A percentile compares a stretch with the other conserved stretches of the same genome.
Evolutionary conservation across 2,797 vertebrate genomes (phyloP).

Genomic region (Sebastes oblongus): DNA sequence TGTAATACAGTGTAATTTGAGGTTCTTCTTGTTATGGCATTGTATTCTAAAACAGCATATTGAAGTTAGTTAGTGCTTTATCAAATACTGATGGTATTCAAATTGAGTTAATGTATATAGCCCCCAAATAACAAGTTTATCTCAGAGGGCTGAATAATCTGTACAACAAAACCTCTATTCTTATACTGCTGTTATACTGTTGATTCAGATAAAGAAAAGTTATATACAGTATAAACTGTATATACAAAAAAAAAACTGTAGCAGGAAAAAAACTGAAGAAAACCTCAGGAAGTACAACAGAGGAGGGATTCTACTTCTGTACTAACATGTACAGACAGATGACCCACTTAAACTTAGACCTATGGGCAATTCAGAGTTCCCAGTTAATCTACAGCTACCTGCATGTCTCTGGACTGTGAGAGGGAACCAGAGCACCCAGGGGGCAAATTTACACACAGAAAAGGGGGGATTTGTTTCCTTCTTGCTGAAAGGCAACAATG

Average conservation of each 20-base stretch:
- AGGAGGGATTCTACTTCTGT: neutral
- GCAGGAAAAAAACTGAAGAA: neutral
- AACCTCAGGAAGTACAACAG: neutral
- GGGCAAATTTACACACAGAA: neutral
- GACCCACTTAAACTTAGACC: neutral
- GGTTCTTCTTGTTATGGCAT: neutral
- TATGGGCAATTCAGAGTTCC: neutral
- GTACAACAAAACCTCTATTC: neutral
- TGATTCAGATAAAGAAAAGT: neutral
- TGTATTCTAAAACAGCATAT: neutral
- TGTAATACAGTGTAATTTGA: constrained; percentile 19
- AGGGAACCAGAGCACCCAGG: neutral
- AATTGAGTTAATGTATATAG: neutral
- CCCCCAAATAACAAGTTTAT: neutral
- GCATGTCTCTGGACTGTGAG: neutral
- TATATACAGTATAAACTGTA: no score
- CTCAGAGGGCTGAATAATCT: neutral
- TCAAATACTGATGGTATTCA: neutral
- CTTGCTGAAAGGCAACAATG: neutral
- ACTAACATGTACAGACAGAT: neutral
- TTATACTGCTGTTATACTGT: neutral
- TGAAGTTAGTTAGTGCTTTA: neutral
- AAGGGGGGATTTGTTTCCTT: neutral
- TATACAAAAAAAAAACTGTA: neutral
- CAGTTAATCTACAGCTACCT: constrained; percentile 2